phyloP scores from a whole-genome alignment of 2,797 vertebrate species.

The Enteromius radiatus region DNA sequence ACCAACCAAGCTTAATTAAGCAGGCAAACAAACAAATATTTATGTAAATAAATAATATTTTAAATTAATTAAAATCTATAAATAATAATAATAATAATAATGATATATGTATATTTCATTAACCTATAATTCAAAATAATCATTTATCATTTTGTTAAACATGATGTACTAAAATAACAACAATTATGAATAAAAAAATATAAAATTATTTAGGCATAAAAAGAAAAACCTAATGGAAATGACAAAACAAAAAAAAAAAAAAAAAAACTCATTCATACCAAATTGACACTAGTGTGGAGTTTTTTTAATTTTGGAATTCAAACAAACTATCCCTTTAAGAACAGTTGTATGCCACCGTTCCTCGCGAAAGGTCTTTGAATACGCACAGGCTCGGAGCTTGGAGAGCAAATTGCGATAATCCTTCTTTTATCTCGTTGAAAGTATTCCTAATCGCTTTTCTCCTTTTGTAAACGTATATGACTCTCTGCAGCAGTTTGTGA shows the following conservation, averaged over 20 bases:
- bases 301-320: background rate
- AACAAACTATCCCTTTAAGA: conserved; percentile 2
- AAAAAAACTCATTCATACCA: background rate
- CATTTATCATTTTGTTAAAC: background rate
- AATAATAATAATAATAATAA: background rate
- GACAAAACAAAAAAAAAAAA: background rate
- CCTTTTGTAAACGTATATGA: conserved; percentile 31
- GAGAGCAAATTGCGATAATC: conserved; percentile 30
- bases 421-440: conserved; percentile 35
- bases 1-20: background rate
- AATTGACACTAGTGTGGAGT: background rate
- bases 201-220: background rate
- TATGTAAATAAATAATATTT: background rate
- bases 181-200: background rate
- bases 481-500: conserved; percentile 39
- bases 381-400: conserved; percentile 6
- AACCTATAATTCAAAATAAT: background rate
- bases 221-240: background rate
- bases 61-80: background rate
- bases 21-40: background rate
- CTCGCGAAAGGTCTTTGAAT: conserved; percentile 14
- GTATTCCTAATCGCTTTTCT: conserved; percentile 31
- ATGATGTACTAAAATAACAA: background rate
- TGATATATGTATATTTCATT: background rate
- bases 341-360: background rate